Conservation (phyloP, 2,888 invertebrate species). For the Ophion ventricosus region DNA sequence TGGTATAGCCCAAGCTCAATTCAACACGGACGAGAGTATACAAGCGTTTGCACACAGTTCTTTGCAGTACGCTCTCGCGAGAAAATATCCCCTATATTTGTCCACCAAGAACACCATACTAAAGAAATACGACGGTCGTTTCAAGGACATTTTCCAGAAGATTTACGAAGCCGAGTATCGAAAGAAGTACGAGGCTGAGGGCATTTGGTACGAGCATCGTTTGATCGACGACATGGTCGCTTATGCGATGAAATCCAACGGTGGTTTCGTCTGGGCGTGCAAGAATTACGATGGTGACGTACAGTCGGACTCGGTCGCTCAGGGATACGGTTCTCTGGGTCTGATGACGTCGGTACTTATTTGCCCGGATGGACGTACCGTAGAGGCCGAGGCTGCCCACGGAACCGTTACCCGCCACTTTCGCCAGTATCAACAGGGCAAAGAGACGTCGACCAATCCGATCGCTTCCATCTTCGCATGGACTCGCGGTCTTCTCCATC, state of each 20-base stretch:
- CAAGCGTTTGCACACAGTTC: conserved; percentile 97
- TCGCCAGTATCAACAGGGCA: conserved; percentile 94
- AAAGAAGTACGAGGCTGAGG: conserved; percentile 91
- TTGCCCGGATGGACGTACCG: conserved; percentile 98
- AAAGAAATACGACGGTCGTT: conserved; percentile 97
- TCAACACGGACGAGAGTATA: conserved; percentile 98
- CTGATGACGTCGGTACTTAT: conserved; percentile 99
- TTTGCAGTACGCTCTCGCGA: conserved; percentile 93
- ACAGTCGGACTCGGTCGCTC: conserved; percentile 98
- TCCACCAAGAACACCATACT: conserved; percentile 99
- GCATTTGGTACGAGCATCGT: conserved; percentile 99
- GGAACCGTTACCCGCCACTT: conserved; percentile 98
- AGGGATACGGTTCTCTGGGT: conserved; percentile 97
- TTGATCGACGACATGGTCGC: conserved; percentile 99
- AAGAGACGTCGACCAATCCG: conserved; percentile 99
- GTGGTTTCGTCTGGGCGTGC: conserved; percentile 99
- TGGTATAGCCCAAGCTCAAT: conserved; percentile 97
- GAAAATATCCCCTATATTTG: conserved; percentile 94
- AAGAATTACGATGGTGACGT: conserved; percentile 99
- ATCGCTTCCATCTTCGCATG: conserved; percentile 99
- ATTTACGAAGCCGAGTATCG: conserved; percentile 96
- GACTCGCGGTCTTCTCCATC: conserved; percentile 96
- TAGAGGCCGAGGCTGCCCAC: conserved; percentile 99
- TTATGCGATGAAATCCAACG: conserved; percentile 98
- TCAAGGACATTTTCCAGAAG: conserved; percentile 98